Percentiles rank a stretch among this genome's conserved stretches.
Conservation (phyloP, 2,113 vertebrate species). For the Apus apus region DNA sequence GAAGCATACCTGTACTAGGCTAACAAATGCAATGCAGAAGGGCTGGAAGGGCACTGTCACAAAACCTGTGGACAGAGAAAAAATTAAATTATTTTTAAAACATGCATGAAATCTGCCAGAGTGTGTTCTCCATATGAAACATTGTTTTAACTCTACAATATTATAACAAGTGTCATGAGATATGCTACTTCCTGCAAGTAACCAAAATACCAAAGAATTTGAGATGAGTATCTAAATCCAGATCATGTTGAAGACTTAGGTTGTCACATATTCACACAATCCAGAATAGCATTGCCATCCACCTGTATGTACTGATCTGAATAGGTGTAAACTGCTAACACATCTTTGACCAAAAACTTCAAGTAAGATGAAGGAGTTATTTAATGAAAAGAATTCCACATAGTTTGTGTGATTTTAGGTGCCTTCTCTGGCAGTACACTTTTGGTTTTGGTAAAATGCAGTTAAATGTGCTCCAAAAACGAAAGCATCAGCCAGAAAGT, state of each 20-base stretch:
- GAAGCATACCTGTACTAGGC: background rate
- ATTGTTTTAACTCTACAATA: background rate
- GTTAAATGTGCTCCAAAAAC: background rate
- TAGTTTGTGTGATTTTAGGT: background rate
- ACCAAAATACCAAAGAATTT: background rate
- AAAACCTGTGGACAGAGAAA: background rate
- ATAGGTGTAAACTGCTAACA: background rate
- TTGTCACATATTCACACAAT: background rate
- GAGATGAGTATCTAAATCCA: background rate
- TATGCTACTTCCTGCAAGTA: background rate
- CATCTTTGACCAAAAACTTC: background rate
- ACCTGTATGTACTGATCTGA: background rate
- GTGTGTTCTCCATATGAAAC: background rate
- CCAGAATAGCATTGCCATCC: background rate
- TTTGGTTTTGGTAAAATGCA: background rate
- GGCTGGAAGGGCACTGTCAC: accelerated
- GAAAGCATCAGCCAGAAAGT: background rate
- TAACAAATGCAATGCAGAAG: background rate
- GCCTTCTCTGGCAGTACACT: background rate
- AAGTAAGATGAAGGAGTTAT: background rate
- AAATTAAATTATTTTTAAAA: background rate
- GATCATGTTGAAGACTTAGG: background rate
- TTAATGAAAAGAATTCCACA: background rate
- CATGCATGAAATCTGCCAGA: background rate
- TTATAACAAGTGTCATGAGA: background rate